These are phyloP conservation scores for Drusus annulatus DNA, from an alignment of 1,140 invertebrate species.

Conservation along the genomic window DNA sequence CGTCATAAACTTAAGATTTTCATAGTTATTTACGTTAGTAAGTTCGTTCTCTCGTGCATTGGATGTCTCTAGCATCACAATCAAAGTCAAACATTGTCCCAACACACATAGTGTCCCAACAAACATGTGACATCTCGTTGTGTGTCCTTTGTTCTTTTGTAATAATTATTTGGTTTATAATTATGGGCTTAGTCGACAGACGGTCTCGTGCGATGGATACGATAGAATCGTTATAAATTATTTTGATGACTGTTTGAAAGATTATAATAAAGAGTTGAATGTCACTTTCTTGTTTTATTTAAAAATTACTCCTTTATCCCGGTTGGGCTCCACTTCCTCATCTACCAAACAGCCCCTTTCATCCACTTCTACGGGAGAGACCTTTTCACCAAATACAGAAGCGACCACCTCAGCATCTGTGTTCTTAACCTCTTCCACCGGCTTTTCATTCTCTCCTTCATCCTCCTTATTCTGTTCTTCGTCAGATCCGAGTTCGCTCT, in stretches of 20 bases:
- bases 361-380: slow-evolving; percentile 37
- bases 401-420: background rate
- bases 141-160: slow-evolving; percentile 55
- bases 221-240: slow-evolving; percentile 73
- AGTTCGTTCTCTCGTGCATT: slow-evolving; percentile 10
- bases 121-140: slow-evolving; percentile 15
- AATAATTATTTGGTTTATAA: slow-evolving; percentile 57
- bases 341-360: slow-evolving; percentile 10
- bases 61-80: background rate
- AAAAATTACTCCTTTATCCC: background rate
- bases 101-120: slow-evolving; percentile 2
- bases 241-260: slow-evolving; percentile 74
- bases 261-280: slow-evolving; percentile 73
- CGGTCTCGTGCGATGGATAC: slow-evolving; percentile 55
- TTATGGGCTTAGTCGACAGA: slow-evolving; percentile 57
- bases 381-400: slow-evolving; percentile 48
- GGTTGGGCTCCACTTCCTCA: background rate
- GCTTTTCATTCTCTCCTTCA: background rate
- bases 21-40: slow-evolving; percentile 46
- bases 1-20: slow-evolving; percentile 56
- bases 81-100: slow-evolving; percentile 16
- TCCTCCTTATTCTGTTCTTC: slow-evolving; percentile 35
- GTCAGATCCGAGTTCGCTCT: slow-evolving; percentile 44
- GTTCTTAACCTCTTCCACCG: no score
- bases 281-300: slow-evolving; percentile 63